phyloP scores from a whole-genome alignment of 2,113 vertebrate species.

The Thomomys bottae region DNA sequence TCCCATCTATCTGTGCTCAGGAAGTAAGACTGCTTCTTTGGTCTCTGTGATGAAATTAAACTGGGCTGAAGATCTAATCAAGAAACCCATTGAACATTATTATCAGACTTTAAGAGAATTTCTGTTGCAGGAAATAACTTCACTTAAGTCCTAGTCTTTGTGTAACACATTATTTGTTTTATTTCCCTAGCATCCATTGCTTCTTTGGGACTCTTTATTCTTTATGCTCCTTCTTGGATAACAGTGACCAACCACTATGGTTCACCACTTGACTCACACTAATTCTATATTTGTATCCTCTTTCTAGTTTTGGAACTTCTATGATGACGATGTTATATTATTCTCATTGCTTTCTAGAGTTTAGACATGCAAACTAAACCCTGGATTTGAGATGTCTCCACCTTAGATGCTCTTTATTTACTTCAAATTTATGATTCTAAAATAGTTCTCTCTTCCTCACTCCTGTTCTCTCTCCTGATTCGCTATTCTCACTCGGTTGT shows the following conservation, averaged over 20 bases:
- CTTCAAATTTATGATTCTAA: not conserved
- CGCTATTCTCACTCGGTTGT: not conserved
- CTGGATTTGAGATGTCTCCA: not conserved
- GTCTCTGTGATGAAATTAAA: not conserved
- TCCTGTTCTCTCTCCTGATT: not conserved
- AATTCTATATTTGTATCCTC: too few relatives aligned
- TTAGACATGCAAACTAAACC: constrained; percentile 29
- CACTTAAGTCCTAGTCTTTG: not conserved
- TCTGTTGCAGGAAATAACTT: not conserved
- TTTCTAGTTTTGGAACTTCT: not conserved
- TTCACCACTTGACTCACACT: not conserved
- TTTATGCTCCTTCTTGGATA: not conserved
- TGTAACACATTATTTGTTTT: not conserved
- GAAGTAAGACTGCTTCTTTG: not conserved
- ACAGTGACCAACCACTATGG: not conserved
- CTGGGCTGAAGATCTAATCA: not conserved
- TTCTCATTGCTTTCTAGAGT: not conserved
- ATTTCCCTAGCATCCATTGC: not conserved
- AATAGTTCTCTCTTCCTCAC: not conserved
- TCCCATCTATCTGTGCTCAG: not conserved
- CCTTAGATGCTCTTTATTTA: not conserved
- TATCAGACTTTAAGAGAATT: not conserved
- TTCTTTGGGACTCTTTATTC: not conserved
- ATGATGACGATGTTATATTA: not conserved
- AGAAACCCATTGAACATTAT: not conserved